Percentiles rank a stretch among this genome's conserved stretches.
phyloP scores from a whole-genome alignment of 1,140 invertebrate genomes.

The Caenorhabditis briggsae region DNA sequence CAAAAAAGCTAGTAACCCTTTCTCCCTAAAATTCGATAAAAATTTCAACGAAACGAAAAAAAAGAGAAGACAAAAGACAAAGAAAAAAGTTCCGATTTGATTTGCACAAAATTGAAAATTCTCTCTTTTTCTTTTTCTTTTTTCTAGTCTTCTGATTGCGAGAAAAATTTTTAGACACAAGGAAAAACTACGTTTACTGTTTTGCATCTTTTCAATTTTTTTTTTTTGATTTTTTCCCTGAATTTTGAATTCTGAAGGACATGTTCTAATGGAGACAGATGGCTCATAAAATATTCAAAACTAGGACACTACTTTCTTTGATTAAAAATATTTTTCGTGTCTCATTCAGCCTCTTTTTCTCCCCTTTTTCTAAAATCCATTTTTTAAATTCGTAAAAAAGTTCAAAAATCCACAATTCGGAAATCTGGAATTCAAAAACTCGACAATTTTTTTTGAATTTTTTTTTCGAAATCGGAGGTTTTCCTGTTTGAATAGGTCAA shows the following conservation, averaged over 20 bases:
- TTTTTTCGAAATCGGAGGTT: no score
- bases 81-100: conserved; percentile 25
- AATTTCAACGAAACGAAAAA: conserved; percentile 17
- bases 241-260: not conserved
- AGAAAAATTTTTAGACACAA: no score
- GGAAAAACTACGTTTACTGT: not conserved
- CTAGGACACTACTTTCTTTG: not conserved
- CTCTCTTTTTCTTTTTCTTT: not conserved
- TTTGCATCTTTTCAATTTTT: conserved; percentile 12
- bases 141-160: not conserved
- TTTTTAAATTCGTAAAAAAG: not conserved
- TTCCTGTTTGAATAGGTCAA: no score
- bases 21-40: not conserved
- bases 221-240: not conserved
- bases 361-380: not conserved
- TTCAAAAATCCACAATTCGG: no score
- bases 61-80: not conserved
- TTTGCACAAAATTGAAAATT: not conserved
- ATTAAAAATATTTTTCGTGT: not conserved
- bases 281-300: not conserved
- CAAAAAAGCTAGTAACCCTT: not conserved
- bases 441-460: no score
- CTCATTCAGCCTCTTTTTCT: not conserved
- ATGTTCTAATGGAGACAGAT: not conserved
- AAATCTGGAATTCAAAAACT: no score